Evolutionary conservation across 2,797 vertebrate genomes (phyloP).

Genomic region (Pteronotus mesoamericanus): DNA sequence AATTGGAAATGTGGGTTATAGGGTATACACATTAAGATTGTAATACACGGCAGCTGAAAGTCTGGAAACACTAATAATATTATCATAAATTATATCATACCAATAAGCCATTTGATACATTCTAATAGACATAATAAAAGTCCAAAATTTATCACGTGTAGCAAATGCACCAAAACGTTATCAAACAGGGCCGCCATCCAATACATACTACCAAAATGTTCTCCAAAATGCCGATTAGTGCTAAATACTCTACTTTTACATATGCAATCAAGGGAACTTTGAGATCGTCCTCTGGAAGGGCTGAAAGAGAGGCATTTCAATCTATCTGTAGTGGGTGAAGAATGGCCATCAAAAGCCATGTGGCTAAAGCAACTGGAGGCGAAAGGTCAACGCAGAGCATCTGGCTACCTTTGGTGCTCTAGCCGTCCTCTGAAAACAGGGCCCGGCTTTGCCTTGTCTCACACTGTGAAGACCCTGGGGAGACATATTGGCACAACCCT

Average conservation of each 20-base stretch:
- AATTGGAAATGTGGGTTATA: not conserved
- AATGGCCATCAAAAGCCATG: not conserved
- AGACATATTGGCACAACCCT: slow-evolving; percentile 24
- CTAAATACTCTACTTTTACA: not conserved
- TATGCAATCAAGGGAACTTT: not conserved
- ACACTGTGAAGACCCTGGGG: not conserved
- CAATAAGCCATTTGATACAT: not conserved
- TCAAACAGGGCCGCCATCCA: not conserved
- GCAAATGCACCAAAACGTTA: not conserved
- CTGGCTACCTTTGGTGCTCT: not conserved
- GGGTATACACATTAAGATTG: not conserved
- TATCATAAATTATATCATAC: not conserved
- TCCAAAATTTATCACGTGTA: not conserved
- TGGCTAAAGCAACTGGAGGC: not conserved
- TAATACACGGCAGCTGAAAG: not conserved
- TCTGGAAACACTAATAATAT: not conserved
- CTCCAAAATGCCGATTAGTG: not conserved
- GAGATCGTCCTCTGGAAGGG: not conserved
- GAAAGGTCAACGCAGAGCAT: not conserved
- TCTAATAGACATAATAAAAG: not conserved
- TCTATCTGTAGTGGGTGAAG: not conserved
- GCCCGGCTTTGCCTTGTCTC: not conserved
- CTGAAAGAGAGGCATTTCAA: not conserved
- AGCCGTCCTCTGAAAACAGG: not conserved
- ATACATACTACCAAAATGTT: not conserved